A percentile compares a stretch with the other conserved stretches of the same genome.
These are phyloP conservation scores for Craniophora ligustri DNA, from an alignment of 2,888 invertebrate species.

Conservation along the genomic window DNA sequence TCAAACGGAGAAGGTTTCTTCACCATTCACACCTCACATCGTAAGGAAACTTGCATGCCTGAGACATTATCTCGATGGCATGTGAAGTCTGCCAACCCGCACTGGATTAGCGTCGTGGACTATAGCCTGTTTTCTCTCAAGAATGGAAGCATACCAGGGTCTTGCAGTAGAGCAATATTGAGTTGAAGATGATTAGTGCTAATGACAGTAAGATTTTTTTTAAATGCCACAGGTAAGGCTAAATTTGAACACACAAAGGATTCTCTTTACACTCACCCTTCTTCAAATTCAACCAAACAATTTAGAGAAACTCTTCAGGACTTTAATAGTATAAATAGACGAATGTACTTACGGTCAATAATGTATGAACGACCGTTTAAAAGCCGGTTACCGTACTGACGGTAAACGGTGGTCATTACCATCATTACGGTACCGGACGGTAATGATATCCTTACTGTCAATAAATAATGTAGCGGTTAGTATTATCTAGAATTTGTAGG, in stretches of 20 bases:
- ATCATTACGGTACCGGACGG: constrained; percentile 43
- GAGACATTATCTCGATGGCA: too few species aligned
- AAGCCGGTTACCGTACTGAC: constrained; percentile 43
- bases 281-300: constrained; percentile 24
- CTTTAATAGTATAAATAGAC: constrained; percentile 32
- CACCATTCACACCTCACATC: too few species aligned
- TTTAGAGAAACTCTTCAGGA: constrained; percentile 35
- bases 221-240: background rate
- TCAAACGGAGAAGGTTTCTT: too few species aligned
- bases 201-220: too few species aligned
- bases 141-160: too few species aligned
- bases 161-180: too few species aligned
- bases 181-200: too few species aligned
- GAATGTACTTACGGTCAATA: constrained; percentile 35
- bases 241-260: constrained; percentile 5
- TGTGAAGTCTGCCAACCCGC: too few species aligned
- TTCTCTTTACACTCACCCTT: constrained; percentile 13
- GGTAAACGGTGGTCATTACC: constrained; percentile 56
- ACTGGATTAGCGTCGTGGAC: too few species aligned
- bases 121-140: too few species aligned
- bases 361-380: constrained; percentile 53
- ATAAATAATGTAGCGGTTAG: constrained; percentile 39
- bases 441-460: constrained; percentile 55
- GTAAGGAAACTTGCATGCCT: too few species aligned
- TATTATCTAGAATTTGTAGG: constrained; percentile 26